phyloP scores from a whole-genome alignment of 1,140 invertebrate species.

The Papilio glaucus region DNA sequence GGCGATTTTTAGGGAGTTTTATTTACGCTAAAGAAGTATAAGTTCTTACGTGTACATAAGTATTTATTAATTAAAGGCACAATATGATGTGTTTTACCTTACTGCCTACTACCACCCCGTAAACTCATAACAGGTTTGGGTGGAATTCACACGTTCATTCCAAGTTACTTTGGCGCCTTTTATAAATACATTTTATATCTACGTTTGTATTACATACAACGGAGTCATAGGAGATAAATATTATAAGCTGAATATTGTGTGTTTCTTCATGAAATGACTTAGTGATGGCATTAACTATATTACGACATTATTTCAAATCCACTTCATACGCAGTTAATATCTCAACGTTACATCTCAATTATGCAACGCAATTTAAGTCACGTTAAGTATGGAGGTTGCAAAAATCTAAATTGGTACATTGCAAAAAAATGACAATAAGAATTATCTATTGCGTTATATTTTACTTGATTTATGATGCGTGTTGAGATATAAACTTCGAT shows the following conservation, averaged over 20 bases:
- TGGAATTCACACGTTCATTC: too few relatives aligned
- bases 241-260: background rate
- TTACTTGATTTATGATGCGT: background rate
- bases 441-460: conserved; percentile 2
- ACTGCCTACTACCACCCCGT: too few relatives aligned
- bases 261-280: conserved; percentile 4
- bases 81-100: too few relatives aligned
- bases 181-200: too few relatives aligned
- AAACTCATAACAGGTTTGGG: too few relatives aligned
- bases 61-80: too few relatives aligned
- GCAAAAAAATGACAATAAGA: conserved; percentile 3
- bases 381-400: conserved; percentile 15
- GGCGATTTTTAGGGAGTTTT: too few relatives aligned
- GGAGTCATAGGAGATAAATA: background rate
- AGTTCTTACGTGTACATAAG: too few relatives aligned
- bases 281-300: conserved; percentile 12
- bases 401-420: conserved; percentile 9
- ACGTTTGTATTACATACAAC: background rate
- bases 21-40: too few relatives aligned
- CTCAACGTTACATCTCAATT: background rate
- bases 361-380: conserved; percentile 14
- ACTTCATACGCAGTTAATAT: background rate
- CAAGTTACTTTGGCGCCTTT: too few relatives aligned
- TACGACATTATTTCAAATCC: conserved; percentile 27
- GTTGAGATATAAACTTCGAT: background rate